Base-by-base conservation (phyloP, 2,797 vertebrate genomes). In the Nasua narica region DNA sequence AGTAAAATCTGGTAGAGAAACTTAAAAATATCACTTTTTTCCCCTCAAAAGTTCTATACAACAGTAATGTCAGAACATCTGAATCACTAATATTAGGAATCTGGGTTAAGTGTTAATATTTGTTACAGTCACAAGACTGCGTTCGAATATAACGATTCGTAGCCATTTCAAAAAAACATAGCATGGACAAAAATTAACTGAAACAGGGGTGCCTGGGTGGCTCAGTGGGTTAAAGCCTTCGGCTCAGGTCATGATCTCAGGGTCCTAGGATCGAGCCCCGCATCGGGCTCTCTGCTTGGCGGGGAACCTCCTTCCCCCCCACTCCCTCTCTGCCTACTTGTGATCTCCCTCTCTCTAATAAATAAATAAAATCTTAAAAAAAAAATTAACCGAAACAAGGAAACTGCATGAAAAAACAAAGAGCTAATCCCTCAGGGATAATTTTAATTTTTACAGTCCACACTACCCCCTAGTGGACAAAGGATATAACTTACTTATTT, bases 401-500 rank as follows among this genome's bases (percentile, higher is more conserved):
- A 46, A 95, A 86, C 29, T 69, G 18, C 35, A 87, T 16, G 2
- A 94, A 43, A 60, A 96, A 95, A 60, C 58, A 85, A 11, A n/a
- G 16, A 21, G 21, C 46, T 81, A 77, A 82, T 56, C 7, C 2
- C 21, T 43, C 48, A 83, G 35, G 29, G 88, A 82, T 62, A 46
- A 65, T 65, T 92, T 90, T 77, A 87, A 60, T 60, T 94, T 88
- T 91, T 92, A 88, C 32, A 87, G 88, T 90, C 27, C 72, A 97
- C 58, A 96, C 67, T 77, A 94, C 96, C 96, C 95, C 70, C 98
- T 98, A 97, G 97, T 97, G 97, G 98, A 90, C 18, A 15, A 27
- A 88, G 96, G 35, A 69, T 27, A 77, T 70, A 37, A 91, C 37
- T 48, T 77, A 91, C 46, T 70, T 88, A 87, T 50, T 90, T 91